Evolutionary conservation across 1,140 invertebrate genomes (phyloP).

Genomic region (Trachymyrmex cornetzi): DNA sequence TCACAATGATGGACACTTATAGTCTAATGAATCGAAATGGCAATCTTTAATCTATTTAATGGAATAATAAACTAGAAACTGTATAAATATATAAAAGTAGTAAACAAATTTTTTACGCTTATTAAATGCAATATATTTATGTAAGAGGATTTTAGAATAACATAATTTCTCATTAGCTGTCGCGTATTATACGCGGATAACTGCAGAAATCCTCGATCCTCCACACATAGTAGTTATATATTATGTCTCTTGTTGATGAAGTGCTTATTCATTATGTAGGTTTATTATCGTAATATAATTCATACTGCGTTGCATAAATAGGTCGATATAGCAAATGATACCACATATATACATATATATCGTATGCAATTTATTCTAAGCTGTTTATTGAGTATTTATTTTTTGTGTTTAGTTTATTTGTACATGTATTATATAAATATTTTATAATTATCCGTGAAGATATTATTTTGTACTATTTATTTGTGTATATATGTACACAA

Average conservation of each 20-base stretch:
- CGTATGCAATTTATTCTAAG: not conserved
- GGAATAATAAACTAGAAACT: not conserved
- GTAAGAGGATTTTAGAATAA: conserved; percentile 18
- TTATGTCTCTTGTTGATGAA: conserved; percentile 15
- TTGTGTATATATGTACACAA: not conserved
- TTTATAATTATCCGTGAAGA: not conserved
- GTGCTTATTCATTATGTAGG: conserved; percentile 8
- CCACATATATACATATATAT: not conserved
- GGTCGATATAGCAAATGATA: not conserved
- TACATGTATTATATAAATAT: not conserved
- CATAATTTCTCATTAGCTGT: conserved; percentile 30
- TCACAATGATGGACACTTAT: not conserved
- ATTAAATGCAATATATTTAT: not conserved
- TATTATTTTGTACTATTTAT: not conserved
- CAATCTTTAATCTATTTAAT: conserved; percentile 6
- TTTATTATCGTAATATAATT: conserved; percentile 37
- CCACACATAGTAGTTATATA: not conserved
- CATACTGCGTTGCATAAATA: conserved; percentile 18
- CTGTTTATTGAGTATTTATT: not conserved
- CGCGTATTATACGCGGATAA: not conserved
- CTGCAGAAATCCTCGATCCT: not conserved
- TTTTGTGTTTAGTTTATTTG: conserved; percentile 4
- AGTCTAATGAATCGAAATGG: conserved; percentile 22
- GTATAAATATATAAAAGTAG: conserved; percentile 5
- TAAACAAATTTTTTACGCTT: conserved; percentile 1